Conservation (phyloP, 2,797 vertebrate species). For the Bradypodion pumilum region DNA sequence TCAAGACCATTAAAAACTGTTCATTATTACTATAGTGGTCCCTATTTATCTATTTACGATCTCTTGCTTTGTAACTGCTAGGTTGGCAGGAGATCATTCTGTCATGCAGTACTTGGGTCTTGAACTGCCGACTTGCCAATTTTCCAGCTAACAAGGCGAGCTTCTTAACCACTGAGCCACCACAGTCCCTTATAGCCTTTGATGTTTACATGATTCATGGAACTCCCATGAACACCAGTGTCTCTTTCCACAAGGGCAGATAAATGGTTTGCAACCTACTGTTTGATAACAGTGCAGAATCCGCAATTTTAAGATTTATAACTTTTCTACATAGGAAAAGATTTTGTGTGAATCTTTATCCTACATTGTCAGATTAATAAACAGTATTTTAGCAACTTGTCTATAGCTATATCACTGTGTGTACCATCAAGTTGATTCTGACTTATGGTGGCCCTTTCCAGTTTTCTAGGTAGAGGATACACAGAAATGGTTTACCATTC, state of each 20-base stretch:
- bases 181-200: no score
- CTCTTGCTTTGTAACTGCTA: no score
- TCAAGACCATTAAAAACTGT: background rate
- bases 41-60: no score
- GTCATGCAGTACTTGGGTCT: no score
- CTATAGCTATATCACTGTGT: background rate
- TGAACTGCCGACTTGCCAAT: no score
- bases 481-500: no score
- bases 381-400: conserved; percentile 2
- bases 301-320: background rate
- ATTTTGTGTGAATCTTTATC: background rate
- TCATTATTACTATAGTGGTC: background rate
- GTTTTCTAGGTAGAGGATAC: no score
- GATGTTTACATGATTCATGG: background rate
- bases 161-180: no score
- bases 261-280: background rate
- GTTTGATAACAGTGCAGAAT: background rate
- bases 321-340: background rate
- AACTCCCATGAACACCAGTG: conserved; percentile 1
- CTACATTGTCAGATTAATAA: conserved; percentile 36
- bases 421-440: no score
- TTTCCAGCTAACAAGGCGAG: no score
- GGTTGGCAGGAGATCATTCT: no score
- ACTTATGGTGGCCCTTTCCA: no score
- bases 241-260: background rate